Conservation (phyloP, 1,140 invertebrate genomes). For the Phymastichus coffea region DNA sequence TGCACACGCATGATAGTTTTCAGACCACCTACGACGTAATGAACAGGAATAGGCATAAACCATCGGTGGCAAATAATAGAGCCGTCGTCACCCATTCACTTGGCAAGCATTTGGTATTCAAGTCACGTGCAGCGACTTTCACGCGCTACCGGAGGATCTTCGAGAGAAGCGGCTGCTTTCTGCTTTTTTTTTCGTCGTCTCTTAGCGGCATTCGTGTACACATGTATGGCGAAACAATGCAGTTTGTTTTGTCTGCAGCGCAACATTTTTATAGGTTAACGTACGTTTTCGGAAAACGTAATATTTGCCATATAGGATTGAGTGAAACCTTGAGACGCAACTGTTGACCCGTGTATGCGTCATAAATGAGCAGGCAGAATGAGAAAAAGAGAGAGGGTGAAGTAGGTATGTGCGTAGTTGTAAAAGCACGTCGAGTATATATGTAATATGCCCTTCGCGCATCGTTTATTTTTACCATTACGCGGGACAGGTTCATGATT, state of each 20-base stretch:
- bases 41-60: too few relatives aligned
- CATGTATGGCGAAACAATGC: not conserved
- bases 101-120: constrained; percentile 1
- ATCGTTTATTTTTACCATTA: constrained; percentile 23
- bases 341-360: too few relatives aligned
- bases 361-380: too few relatives aligned
- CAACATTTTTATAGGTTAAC: not conserved
- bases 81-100: constrained; percentile 6
- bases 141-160: constrained; percentile 11
- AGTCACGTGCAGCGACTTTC: constrained; percentile 20
- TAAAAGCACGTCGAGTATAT: not conserved
- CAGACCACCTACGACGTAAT: too few relatives aligned
- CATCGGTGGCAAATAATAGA: not conserved
- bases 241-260: not conserved
- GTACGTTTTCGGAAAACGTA: not conserved
- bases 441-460: not conserved
- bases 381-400: not conserved
- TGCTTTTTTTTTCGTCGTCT: not conserved
- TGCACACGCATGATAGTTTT: too few relatives aligned
- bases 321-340: not conserved
- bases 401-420: too few relatives aligned
- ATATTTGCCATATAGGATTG: not conserved
- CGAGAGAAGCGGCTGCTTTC: constrained; percentile 5
- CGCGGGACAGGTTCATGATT: constrained; percentile 12
- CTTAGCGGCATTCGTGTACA: not conserved